These are phyloP conservation scores for Latrodectus elegans DNA, from an alignment of 2,888 invertebrate species.

Conservation along the genomic window DNA sequence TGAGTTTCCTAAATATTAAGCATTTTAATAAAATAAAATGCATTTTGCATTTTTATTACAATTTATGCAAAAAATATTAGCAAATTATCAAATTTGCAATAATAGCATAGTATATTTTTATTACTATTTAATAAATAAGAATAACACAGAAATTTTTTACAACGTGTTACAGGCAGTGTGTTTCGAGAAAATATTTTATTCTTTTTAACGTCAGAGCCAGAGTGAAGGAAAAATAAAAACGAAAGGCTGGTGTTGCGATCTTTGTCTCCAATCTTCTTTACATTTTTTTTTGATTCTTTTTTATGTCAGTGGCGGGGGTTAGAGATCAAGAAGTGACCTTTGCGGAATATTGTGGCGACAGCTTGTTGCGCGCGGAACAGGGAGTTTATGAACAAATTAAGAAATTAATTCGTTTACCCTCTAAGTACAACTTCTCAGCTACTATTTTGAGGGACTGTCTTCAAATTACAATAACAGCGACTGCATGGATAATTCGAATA, in stretches of 20 bases:
- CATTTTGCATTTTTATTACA: too few relatives aligned
- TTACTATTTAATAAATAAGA: too few relatives aligned
- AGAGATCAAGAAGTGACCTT: slow-evolving; percentile 46
- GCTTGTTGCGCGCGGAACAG: slow-evolving; percentile 18
- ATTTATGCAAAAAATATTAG: too few relatives aligned
- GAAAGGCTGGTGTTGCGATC: slow-evolving; percentile 16
- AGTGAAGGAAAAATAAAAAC: slow-evolving; percentile 9
- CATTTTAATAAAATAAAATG: too few relatives aligned
- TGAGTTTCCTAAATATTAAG: too few relatives aligned
- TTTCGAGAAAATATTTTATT: background rate
- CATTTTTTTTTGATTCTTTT: slow-evolving; percentile 5
- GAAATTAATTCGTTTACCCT: slow-evolving; percentile 54
- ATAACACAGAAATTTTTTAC: too few relatives aligned
- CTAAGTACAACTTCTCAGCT: slow-evolving; percentile 12
- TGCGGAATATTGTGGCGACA: slow-evolving; percentile 32
- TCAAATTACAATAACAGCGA: too few relatives aligned
- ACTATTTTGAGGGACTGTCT: background rate
- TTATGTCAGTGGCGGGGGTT: slow-evolving; percentile 10
- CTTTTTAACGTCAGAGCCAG: background rate
- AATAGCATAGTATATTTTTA: too few relatives aligned
- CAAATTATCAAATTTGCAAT: too few relatives aligned
- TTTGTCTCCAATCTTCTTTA: slow-evolving; percentile 28
- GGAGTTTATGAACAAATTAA: slow-evolving; percentile 57
- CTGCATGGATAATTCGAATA: too few relatives aligned
- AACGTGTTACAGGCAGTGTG: too few relatives aligned